Evolutionary conservation across 2,113 vertebrate species (phyloP), one percentile per base, ranked within the genome.

Genomic region (Hyla sarda): DNA sequence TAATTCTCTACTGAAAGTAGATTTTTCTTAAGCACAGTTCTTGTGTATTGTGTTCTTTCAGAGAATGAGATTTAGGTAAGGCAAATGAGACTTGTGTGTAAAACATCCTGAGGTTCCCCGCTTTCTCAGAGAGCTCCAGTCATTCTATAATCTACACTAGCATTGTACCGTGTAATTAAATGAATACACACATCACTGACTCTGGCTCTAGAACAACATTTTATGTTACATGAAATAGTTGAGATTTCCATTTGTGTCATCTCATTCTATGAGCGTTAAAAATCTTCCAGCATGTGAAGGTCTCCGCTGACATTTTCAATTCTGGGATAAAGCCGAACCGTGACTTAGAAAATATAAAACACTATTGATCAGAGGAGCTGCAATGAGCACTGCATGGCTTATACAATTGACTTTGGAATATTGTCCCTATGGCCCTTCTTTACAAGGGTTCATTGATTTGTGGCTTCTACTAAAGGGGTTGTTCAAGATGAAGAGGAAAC

Each of bases 151-250:
- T 69, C 65, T 76, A 50, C 74, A 50, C 74, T 76, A 76, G 74
- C 74, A 76, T 48, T 52, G 25, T 76, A 52, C 74, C 47, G 47
- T 76, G 74, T 79, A 79, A 79, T 79, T 58, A 79, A 79, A 79
- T 54, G 13, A 32, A 79, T 79, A 23, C 76, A 58, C 76, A 79
- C 76, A 79, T 60, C 52, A 58, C 47, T 79, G 76, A n/a, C 52
- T 58, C 28, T 52, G 32, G 48, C 30, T 58, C 52, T 79, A 58
- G 50, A 79, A 79, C 30, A 79, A 79, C 30, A 79, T 79, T 79
- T 79, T 54, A 79, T 56, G 52, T 79, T 79, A 56, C 52, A 79
- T 79, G 32, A 11, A 58, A 48, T 76, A 50, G 74, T 52, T 30
- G 47, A 50, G 74, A 30, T 76, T 76, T 69, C 30, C 47, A 76